phyloP scores from a whole-genome alignment of 1,140 invertebrate species.

The Drosophila tropicalis region DNA sequence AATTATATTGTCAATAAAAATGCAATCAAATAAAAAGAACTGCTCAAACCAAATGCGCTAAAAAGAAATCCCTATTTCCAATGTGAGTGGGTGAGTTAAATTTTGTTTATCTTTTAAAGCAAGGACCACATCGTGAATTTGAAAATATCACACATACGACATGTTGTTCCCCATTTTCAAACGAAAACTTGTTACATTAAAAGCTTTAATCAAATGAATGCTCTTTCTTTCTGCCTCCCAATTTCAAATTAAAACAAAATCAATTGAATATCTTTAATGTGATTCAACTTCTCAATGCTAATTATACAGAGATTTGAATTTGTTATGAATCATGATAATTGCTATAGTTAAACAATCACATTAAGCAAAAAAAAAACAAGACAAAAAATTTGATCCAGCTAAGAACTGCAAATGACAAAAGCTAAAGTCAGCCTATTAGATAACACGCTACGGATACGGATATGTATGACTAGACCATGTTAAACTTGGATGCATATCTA shows the following conservation, averaged over 20 bases:
- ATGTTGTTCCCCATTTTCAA: neutral
- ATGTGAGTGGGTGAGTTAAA: too few relatives aligned
- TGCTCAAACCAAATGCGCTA: constrained; percentile 89
- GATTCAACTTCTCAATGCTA: neutral
- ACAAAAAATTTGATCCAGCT: too few relatives aligned
- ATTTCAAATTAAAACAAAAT: neutral
- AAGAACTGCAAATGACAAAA: too few relatives aligned
- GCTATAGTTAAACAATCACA: too few relatives aligned
- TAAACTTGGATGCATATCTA: too few relatives aligned
- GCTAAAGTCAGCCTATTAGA: too few relatives aligned
- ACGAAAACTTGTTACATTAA: neutral
- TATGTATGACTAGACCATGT: too few relatives aligned
- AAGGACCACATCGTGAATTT: constrained; percentile 87
- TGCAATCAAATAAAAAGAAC: constrained; percentile 89
- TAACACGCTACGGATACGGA: too few relatives aligned
- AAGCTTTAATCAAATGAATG: neutral
- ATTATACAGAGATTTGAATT: neutral
- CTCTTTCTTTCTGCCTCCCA: neutral
- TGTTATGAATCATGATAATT: too few relatives aligned
- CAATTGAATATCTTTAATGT: neutral
- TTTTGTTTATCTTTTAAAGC: too few relatives aligned
- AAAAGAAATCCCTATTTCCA: too few relatives aligned
- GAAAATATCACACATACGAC: neutral
- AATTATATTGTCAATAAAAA: constrained; percentile 74
- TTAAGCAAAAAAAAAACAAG: too few relatives aligned